phyloP scores from a whole-genome alignment of 1,140 invertebrate species.

The Cyrtorhinus lividipennis region DNA sequence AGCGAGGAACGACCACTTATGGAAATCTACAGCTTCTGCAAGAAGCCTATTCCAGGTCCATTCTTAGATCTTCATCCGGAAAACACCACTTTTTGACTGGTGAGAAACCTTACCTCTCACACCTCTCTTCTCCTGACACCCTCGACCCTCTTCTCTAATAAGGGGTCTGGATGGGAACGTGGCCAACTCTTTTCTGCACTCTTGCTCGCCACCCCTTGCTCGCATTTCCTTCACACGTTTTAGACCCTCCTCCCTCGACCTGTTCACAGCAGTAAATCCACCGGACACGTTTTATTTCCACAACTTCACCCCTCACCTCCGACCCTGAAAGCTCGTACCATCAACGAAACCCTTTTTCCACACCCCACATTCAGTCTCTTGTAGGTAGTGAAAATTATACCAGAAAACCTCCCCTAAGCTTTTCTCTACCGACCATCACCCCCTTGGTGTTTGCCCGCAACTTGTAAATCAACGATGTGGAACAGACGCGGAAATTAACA shows the following conservation, averaged over 20 bases:
- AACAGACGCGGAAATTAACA: slow-evolving; percentile 6
- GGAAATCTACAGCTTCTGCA: no score
- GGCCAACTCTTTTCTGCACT: neutral
- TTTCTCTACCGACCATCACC: neutral
- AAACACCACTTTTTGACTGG: no score
- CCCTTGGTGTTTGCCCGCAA: neutral
- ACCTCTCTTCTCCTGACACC: neutral
- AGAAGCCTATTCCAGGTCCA: no score
- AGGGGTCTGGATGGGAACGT: neutral
- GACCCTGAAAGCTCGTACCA: no score
- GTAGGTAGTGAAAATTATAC: slow-evolving; percentile 1
- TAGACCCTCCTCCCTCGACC: neutral
- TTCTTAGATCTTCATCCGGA: no score
- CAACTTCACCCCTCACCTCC: neutral
- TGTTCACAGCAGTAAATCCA: neutral
- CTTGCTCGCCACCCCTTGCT: no score
- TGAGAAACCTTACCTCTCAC: no score
- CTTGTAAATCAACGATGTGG: slow-evolving; percentile 7
- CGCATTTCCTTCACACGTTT: slow-evolving; percentile 8
- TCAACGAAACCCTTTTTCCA: no score
- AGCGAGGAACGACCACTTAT: no score
- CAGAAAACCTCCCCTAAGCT: neutral
- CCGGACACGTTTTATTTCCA: slow-evolving; percentile 8
- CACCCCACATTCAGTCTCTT: neutral
- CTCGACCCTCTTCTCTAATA: neutral